A percentile compares a stretch with the other conserved stretches of the same genome.
These are phyloP conservation scores for Sapajus apella DNA, from an alignment of 2,113 vertebrate species.

Conservation along the genomic window DNA sequence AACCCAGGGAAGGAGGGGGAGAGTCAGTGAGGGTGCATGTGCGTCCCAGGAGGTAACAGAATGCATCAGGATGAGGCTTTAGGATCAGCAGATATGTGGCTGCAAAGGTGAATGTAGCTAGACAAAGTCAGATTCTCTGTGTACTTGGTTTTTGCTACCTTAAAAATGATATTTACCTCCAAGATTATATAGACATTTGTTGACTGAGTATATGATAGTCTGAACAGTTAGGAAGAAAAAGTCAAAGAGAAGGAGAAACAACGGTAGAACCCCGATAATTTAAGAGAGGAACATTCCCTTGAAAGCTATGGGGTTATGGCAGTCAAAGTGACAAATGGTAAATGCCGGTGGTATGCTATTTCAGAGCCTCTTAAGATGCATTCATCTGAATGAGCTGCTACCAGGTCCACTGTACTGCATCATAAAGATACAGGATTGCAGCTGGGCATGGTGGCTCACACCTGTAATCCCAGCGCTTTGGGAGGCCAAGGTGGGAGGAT, in stretches of 20 bases:
- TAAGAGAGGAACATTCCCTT: not conserved
- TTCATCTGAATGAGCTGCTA: accelerated
- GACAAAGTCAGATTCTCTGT: not conserved
- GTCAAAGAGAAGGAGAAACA: too few species aligned
- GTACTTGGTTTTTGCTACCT: not conserved
- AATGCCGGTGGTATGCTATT: not conserved
- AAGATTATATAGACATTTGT: not conserved
- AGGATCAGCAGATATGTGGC: not conserved
- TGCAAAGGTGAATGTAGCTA: not conserved
- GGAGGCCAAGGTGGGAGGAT: too few species aligned
- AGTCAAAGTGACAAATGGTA: too few species aligned
- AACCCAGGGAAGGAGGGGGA: too few species aligned
- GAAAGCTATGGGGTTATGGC: not conserved
- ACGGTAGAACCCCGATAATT: not conserved
- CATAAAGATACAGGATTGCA: accelerated
- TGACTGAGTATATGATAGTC: not conserved
- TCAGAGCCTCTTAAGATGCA: not conserved
- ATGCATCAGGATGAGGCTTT: not conserved
- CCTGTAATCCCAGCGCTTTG: too few species aligned
- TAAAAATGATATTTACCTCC: not conserved
- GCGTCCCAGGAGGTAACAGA: accelerated
- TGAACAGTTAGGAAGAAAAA: not conserved
- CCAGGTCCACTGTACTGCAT: accelerated
- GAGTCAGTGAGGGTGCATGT: accelerated
- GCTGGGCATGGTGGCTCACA: too few species aligned